Base-by-base conservation (phyloP, 2,113 vertebrate species). In the Hemibagrus wyckioides region DNA sequence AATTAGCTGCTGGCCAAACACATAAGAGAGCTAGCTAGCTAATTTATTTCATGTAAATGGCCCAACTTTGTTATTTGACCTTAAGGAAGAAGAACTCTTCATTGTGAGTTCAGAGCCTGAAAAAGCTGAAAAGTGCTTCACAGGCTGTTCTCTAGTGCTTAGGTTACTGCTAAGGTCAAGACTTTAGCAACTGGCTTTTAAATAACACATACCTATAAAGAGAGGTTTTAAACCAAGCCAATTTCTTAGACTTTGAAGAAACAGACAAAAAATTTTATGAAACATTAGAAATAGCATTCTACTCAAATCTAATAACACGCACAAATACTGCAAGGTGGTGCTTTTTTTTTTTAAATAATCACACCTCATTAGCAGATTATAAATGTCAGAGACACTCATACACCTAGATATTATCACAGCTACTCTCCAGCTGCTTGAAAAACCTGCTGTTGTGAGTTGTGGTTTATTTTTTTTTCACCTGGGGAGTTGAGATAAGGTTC, bases 401-500 rank as follows among this genome's bases (percentile, higher is more conserved):
- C 52, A 79, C 80, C 82, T 86, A 82, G 67, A 33, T 89, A 56
- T 73, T 56, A 77, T 80, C 61, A 52, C 8, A 56, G 44, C 30
- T 39, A 65, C 67, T 50, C 15, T 80, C 23, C 54, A 85, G 80
- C 50, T 65, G 30, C 8, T 85, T 54, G 6, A 14, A 73, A 83
- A 83, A 73, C 44, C 33, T 57, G 52, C 82, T 81, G 36, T 50
- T 65, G 28, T 59, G 73, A 84, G 25, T 39, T 59, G 50, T 6
- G 7, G 33, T 2, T n/a, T n/a, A 36, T 39, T 25, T 87, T 67
- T 65, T 86, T 88, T 63, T 86, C 88, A 30, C 82, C 88, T 91
- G 88, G 89, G 88, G 52, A 87, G 89, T 92, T 87, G 63, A 94
- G 93, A 94, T 95, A 93, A 94, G 92, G 83, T 86, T 93, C 87